A percentile compares a stretch with the other conserved stretches of the same genome.
Evolutionary conservation across 2,113 vertebrate species (phyloP).

Genomic region (Rhynchomys soricoides): DNA sequence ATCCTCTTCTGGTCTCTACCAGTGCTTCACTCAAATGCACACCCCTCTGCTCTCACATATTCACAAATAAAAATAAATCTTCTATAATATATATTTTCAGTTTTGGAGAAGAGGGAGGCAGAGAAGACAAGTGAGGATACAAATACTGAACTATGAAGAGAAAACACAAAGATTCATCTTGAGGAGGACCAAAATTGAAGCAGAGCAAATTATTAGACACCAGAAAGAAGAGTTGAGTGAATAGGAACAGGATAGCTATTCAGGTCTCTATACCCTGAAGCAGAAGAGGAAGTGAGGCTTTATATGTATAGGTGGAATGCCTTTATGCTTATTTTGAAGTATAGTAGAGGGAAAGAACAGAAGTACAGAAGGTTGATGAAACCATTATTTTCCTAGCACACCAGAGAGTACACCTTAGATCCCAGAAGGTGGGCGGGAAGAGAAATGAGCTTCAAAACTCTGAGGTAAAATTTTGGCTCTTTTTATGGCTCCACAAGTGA

Average conservation of each 20-base stretch:
- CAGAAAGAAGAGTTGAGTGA: background rate
- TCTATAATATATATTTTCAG: background rate
- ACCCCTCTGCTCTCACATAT: background rate
- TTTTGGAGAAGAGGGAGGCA: background rate
- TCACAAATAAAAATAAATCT: background rate
- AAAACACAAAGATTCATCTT: background rate
- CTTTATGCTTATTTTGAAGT: slow-evolving; percentile 21
- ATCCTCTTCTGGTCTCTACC: background rate
- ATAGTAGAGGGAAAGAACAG: background rate
- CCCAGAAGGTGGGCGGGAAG: background rate
- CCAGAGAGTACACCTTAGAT: background rate
- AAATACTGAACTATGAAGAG: background rate
- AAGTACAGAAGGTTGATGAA: slow-evolving; percentile 13
- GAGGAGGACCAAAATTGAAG: background rate
- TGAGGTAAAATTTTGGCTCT: slow-evolving; percentile 1
- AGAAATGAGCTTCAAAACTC: background rate
- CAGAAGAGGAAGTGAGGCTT: slow-evolving; percentile 5
- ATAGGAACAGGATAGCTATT: background rate
- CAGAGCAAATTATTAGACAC: background rate
- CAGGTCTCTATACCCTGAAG: background rate
- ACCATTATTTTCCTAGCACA: background rate
- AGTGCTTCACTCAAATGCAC: background rate
- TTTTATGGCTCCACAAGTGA: slow-evolving; percentile 26
- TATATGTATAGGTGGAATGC: background rate
- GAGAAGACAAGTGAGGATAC: background rate